Conservation (phyloP, 2,113 vertebrate genomes). For the Equus quagga region DNA sequence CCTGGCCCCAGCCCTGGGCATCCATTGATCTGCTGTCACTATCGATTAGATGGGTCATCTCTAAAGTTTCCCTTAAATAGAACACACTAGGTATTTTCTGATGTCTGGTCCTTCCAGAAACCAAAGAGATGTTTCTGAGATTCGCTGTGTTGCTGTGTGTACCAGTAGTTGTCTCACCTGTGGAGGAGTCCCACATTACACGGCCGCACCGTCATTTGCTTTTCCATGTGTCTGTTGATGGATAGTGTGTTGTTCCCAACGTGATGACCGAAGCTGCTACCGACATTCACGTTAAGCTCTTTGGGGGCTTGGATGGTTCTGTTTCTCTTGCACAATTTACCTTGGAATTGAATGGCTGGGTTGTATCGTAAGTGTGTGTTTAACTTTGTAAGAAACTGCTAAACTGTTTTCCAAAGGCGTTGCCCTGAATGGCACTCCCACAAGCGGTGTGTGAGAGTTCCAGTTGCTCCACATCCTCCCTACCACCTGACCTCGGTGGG, state of each 20-base stretch:
- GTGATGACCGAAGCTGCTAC: neutral
- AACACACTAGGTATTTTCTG: neutral
- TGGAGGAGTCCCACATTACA: accelerated
- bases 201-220: accelerated
- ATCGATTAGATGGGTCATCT: accelerated
- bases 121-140: neutral
- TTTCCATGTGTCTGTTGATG: neutral
- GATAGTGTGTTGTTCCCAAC: neutral
- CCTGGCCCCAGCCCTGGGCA: neutral
- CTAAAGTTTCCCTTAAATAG: neutral
- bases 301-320: neutral
- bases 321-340: neutral
- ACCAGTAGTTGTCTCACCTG: accelerated
- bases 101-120: neutral
- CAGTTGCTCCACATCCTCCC: accelerated
- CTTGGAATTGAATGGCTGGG: neutral
- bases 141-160: accelerated
- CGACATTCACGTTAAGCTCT: neutral
- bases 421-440: accelerated
- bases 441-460: accelerated
- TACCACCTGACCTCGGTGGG: too few species aligned
- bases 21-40: neutral
- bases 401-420: neutral
- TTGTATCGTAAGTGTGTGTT: too few species aligned
- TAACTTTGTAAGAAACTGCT: neutral